Conservation (phyloP, 2,888 invertebrate species). For the Tolmerus cingulatus region DNA sequence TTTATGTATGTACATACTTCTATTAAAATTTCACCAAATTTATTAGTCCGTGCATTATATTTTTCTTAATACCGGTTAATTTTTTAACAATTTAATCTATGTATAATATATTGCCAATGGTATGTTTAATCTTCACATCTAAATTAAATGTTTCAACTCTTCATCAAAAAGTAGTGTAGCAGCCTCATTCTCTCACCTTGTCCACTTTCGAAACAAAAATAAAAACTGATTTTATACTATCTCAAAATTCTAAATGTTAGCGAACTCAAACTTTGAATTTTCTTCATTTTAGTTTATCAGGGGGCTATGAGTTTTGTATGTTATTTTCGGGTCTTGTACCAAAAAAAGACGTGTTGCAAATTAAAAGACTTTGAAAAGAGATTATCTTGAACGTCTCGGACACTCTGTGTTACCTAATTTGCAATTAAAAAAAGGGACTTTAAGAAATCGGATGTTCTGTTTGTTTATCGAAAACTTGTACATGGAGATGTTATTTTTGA, state of each 20-base stretch:
- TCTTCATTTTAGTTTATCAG: neutral
- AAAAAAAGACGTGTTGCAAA: neutral
- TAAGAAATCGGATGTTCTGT: conserved; percentile 39
- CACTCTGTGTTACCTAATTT: conserved; percentile 3
- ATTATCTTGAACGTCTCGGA: neutral
- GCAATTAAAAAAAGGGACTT: conserved; percentile 28
- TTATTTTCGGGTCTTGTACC: neutral
- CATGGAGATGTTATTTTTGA: conserved; percentile 42
- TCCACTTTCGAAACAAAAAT: too few species aligned
- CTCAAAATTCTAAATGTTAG: neutral
- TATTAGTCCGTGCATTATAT: too few species aligned
- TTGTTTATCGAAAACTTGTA: conserved; percentile 25
- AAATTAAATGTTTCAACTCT: too few species aligned
- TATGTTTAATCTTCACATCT: too few species aligned
- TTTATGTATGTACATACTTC: too few species aligned
- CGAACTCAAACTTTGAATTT: neutral
- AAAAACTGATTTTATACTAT: neutral
- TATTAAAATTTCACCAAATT: too few species aligned
- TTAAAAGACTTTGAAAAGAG: conserved; percentile 32
- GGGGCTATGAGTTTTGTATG: neutral
- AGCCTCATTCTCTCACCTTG: too few species aligned
- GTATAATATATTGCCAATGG: too few species aligned
- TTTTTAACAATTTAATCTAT: too few species aligned
- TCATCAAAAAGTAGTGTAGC: too few species aligned
- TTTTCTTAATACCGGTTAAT: too few species aligned